Percentiles rank a stretch among this genome's conserved stretches.
Evolutionary conservation across 30 jellyfish, hydroid and myxozoan genomes (phyloP).

Genomic region (Sanderia malayensis): DNA sequence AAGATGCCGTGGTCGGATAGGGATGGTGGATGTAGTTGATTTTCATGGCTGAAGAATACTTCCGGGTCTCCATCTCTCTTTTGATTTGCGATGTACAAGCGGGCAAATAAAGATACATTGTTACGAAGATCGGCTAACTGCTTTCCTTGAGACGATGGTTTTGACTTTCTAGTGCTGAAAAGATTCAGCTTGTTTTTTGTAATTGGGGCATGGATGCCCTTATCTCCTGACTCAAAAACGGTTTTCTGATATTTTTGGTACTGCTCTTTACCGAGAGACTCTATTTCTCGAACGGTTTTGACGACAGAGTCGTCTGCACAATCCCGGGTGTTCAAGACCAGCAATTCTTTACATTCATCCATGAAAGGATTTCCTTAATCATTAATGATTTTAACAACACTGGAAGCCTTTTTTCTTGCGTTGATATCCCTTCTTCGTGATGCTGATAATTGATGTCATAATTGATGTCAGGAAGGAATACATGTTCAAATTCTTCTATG

Average conservation of each 20-base stretch:
- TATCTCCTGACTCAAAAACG: neutral
- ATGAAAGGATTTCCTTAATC: conserved; percentile 30
- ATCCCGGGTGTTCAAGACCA: neutral
- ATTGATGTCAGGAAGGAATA: conserved; percentile 20
- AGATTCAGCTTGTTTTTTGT: neutral
- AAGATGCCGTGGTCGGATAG: conserved; percentile 2
- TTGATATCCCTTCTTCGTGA: conserved; percentile 36
- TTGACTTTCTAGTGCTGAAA: neutral
- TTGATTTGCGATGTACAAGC: neutral
- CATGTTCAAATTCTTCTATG: conserved; percentile 21
- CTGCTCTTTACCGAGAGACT: neutral
- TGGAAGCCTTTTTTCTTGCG: conserved; percentile 10
- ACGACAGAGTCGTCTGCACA: neutral
- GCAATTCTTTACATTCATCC: neutral
- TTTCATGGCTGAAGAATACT: conserved; percentile 3
- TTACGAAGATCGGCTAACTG: neutral
- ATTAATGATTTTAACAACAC: conserved; percentile 19
- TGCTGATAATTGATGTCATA: conserved; percentile 13
- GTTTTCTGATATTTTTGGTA: neutral
- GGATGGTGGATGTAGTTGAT: conserved; percentile 30
- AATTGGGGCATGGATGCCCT: neutral
- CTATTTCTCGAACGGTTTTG: neutral
- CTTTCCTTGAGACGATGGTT: neutral
- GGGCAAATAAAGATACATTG: neutral
- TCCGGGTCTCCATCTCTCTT: conserved; percentile 23